Evolutionary conservation across 92 coral and sea anemone genomes (phyloP).

Genomic region (Epizoanthus scotinus): DNA sequence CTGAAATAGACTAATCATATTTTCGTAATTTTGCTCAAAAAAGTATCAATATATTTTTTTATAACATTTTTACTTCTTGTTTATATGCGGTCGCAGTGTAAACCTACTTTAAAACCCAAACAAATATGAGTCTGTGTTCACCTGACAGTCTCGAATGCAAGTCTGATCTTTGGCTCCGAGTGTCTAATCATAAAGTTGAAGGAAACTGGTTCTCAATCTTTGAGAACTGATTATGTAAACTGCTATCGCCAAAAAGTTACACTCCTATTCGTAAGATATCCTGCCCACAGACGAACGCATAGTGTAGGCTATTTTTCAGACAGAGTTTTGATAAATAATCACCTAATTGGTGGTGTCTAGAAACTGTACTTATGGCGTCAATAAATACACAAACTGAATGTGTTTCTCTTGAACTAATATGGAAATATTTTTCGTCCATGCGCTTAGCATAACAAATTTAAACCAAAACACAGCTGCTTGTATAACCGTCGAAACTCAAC

Average conservation of each 20-base stretch:
- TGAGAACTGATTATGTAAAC: too few relatives aligned
- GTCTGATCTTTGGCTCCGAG: neutral
- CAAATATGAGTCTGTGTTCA: neutral
- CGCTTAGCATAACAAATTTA: neutral
- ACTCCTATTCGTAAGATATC: too few relatives aligned
- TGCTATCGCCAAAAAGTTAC: too few relatives aligned
- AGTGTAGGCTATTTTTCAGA: too few relatives aligned
- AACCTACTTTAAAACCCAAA: neutral
- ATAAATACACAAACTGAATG: slow-evolving; percentile 2
- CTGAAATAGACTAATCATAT: neutral
- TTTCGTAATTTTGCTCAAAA: neutral
- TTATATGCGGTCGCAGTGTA: neutral
- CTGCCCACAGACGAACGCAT: too few relatives aligned
- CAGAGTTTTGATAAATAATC: neutral
- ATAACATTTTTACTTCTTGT: neutral
- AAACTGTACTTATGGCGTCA: neutral
- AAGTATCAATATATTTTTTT: neutral
- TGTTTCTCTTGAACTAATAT: slow-evolving; percentile 2
- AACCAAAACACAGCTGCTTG: slow-evolving; percentile 5
- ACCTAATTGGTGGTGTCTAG: slow-evolving; percentile 16
- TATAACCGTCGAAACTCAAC: too few relatives aligned
- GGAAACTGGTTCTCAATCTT: too few relatives aligned
- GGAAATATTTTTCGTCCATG: slow-evolving; percentile 11
- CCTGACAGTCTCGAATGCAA: neutral
- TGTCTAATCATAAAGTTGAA: too few relatives aligned